Base-by-base conservation (phyloP, 2,113 vertebrate genomes). In the Columbina picui region DNA sequence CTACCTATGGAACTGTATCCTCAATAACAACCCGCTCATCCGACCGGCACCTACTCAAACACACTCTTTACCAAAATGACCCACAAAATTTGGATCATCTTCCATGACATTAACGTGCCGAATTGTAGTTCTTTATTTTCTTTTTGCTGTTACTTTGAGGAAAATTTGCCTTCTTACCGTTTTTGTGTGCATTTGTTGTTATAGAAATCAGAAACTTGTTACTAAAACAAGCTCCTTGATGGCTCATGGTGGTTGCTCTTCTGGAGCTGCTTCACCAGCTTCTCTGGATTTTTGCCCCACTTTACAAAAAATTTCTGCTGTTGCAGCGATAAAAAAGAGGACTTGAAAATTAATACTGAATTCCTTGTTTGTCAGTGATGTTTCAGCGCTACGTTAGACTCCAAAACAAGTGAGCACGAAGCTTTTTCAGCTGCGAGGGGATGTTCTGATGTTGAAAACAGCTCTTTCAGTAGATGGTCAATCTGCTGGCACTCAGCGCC, bases 91-190 rank as follows among this genome's bases (percentile, higher is more conserved):
- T 14, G 47, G 11, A 8, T 65, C 34, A 20, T 25, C 7, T 74
- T 79, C 63, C 45, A 50, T 59, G 36, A 53, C 22, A 4, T 75
- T 8, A 74, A 20, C 0, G 0, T 32, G 10, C 29, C n/a, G 12
- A 30, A 22, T 47, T 64, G 10, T 19, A 2, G 36, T 2, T 2
- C 17, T 21, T 47, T 59, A 50, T 77, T 55, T 61, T 30, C 3
- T 49, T 18, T 70, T 53, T 90, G 26, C 21, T 30, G 0, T 77
- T 76, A 36, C 17, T 41, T 43, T 50, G 64, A 90, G 75, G 63
- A 55, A 63, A 73, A 65, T 5, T 41, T 73, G 30, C 52, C 29
- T 77, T 80, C 70, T 71, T 68, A 49, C 27, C 30, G 36, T 10
- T 2, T 29, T 61, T 7, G 12, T 20, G 19, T 52, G 25, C 14